phyloP scores from a whole-genome alignment of 2,113 vertebrate species.

The Grammomys surdaster region DNA sequence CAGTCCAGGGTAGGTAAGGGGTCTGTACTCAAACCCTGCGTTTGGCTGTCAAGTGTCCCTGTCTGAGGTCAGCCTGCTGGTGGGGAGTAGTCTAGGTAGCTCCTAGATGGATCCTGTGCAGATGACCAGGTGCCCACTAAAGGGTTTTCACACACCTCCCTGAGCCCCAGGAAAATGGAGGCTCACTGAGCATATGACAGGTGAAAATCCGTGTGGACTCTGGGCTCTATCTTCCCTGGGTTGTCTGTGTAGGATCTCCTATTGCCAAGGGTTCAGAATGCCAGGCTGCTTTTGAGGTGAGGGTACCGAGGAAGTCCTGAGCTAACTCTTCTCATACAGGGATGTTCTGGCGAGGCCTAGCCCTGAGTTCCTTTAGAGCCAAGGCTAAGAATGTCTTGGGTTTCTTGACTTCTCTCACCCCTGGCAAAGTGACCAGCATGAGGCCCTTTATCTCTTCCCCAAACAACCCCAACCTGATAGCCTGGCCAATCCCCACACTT shows the following conservation, averaged over 20 bases:
- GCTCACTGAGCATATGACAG: rapidly evolving
- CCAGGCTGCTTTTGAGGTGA: not conserved
- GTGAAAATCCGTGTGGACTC: not conserved
- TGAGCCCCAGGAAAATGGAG: not conserved
- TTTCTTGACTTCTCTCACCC: not conserved
- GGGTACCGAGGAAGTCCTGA: not conserved
- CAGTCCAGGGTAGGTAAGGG: not conserved
- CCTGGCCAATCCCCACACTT: not conserved
- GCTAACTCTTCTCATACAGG: not conserved
- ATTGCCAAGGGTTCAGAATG: not conserved
- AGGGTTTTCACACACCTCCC: not conserved
- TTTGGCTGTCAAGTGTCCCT: not conserved
- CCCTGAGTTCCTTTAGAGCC: not conserved
- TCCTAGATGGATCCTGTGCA: not conserved
- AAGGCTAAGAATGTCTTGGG: not conserved
- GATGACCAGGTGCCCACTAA: not conserved
- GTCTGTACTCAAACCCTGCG: not conserved
- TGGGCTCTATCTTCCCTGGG: not conserved
- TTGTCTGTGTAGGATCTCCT: not conserved
- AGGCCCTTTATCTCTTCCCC: not conserved
- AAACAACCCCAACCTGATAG: not conserved
- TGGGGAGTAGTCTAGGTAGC: not conserved
- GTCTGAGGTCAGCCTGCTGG: not conserved
- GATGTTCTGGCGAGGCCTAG: not conserved
- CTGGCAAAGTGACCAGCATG: not conserved